Conservation (phyloP, 2,888 invertebrate genomes). For the Carterocephalus palaemon region DNA sequence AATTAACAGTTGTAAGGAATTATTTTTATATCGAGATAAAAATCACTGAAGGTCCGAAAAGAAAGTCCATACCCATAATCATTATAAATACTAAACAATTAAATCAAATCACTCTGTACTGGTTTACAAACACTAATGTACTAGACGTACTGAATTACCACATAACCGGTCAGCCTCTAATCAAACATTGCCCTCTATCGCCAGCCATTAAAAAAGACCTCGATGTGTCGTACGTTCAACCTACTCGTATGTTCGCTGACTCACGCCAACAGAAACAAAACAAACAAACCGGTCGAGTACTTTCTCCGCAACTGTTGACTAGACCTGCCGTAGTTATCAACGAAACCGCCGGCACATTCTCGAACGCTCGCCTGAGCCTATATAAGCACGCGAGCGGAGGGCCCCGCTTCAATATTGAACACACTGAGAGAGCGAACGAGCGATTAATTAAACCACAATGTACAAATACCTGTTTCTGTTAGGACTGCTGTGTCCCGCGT, state of each 20-base stretch:
- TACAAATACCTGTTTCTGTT: constrained; percentile 50
- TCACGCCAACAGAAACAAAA: constrained; percentile 21
- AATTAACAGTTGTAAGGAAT: too few species aligned
- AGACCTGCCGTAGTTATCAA: constrained; percentile 61
- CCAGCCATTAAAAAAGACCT: constrained; percentile 14
- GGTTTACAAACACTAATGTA: too few species aligned
- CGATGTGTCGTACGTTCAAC: too few species aligned
- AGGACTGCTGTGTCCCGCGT: constrained; percentile 42
- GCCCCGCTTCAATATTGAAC: constrained; percentile 32
- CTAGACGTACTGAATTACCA: too few species aligned
- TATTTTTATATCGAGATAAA: too few species aligned
- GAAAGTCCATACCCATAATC: too few species aligned
- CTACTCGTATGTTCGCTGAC: too few species aligned
- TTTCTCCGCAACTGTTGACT: constrained; percentile 50
- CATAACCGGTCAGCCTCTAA: background rate
- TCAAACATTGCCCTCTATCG: constrained; percentile 13
- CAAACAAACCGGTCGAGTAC: constrained; percentile 31
- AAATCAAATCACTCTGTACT: too few species aligned
- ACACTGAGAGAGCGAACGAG: constrained; percentile 15
- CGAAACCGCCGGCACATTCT: constrained; percentile 61
- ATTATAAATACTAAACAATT: too few species aligned
- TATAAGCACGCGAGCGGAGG: constrained; percentile 50
- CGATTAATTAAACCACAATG: constrained; percentile 41
- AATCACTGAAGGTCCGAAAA: too few species aligned
- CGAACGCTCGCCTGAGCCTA: constrained; percentile 63